Evolutionary conservation across 2,797 vertebrate genomes (phyloP).

Genomic region (Enteromius radiatus): DNA sequence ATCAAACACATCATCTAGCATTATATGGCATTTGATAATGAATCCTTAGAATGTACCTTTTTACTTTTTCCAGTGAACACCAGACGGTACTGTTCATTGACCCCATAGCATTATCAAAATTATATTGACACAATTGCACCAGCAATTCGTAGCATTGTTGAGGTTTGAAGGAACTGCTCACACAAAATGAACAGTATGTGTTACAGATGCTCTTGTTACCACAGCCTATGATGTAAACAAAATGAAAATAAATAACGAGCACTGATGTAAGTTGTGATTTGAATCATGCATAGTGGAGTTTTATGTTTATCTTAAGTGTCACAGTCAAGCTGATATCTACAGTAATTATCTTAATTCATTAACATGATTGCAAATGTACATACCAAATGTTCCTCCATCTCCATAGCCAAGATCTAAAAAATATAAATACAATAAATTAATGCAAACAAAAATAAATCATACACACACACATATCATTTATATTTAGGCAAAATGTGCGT

Average conservation of each 20-base stretch:
- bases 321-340: not conserved
- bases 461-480: not conserved
- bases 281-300: not conserved
- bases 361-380: conserved; percentile 2
- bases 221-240: conserved; percentile 63
- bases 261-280: not conserved
- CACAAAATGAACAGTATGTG: rapidly evolving
- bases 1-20: not conserved
- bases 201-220: conserved; percentile 19
- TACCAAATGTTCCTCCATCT: conserved; percentile 19
- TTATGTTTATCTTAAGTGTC: not conserved
- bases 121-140: rapidly evolving
- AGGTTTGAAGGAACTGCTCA: rapidly evolving
- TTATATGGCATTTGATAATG: not conserved
- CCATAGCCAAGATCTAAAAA: conserved; percentile 28
- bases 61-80: conserved; percentile 76
- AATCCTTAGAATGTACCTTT: conserved; percentile 62
- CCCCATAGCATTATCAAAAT: conserved; percentile 45
- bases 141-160: conserved; percentile 58
- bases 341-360: not conserved
- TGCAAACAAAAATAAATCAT: not conserved
- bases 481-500: not conserved
- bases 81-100: conserved; percentile 68
- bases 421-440: not conserved
- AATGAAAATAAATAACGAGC: not conserved